Evolutionary conservation across 2,888 invertebrate genomes (phyloP).

Genomic region (Temnothorax unifasciatus): DNA sequence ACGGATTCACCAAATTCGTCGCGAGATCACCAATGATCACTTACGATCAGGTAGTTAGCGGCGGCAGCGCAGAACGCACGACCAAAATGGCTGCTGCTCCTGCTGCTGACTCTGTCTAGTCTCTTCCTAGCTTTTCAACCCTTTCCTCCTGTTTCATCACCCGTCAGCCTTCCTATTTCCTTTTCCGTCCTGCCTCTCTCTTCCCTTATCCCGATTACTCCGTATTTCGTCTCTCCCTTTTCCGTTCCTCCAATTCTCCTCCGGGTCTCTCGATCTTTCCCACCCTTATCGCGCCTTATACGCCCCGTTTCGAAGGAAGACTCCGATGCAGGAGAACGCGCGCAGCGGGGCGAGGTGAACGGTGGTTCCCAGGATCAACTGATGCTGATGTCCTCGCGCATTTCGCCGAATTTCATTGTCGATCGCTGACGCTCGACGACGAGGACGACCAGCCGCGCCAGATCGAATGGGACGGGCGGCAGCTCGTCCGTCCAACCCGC

Average conservation of each 20-base stretch:
- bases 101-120: constrained; percentile 36
- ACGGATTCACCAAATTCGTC: constrained; percentile 60
- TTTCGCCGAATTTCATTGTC: constrained; percentile 61
- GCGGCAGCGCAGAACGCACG: constrained; percentile 76
- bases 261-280: not conserved
- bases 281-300: constrained; percentile 22
- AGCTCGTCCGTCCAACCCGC: constrained; percentile 52
- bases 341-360: constrained; percentile 24
- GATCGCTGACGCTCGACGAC: constrained; percentile 58
- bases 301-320: constrained; percentile 17
- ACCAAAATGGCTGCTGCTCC: constrained; percentile 84
- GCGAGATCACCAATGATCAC: constrained; percentile 63
- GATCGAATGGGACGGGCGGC: constrained; percentile 40
- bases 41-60: constrained; percentile 65
- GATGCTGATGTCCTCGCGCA: constrained; percentile 63
- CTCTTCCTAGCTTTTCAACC: constrained; percentile 15
- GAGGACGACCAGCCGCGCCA: constrained; percentile 19
- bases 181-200: not conserved
- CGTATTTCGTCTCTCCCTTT: constrained; percentile 7
- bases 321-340: not conserved
- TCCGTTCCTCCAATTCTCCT: not conserved
- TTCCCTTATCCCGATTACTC: not conserved
- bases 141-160: constrained; percentile 9
- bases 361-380: constrained; percentile 52
- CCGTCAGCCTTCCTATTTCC: constrained; percentile 5